These are phyloP conservation scores for Eristalis pertinax DNA, from an alignment of 2,888 invertebrate genomes.

Conservation along the genomic window DNA sequence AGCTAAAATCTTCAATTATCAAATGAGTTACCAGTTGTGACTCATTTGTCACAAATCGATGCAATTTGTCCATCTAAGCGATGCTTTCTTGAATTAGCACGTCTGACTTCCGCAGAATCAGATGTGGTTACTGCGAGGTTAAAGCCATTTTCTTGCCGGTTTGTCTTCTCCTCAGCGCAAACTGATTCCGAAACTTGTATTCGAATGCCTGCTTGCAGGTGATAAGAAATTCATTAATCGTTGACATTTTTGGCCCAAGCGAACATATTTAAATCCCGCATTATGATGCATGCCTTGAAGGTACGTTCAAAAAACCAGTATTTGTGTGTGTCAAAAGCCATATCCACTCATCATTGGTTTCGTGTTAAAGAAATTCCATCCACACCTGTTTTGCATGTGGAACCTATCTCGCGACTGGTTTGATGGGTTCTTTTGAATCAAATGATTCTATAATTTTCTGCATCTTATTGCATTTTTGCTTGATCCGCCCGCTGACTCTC, in stretches of 20 bases:
- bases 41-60: no score
- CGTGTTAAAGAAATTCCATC: background rate
- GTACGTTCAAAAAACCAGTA: background rate
- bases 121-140: background rate
- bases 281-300: background rate
- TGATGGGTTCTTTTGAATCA: conserved; percentile 11
- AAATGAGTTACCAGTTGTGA: no score
- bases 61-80: no score
- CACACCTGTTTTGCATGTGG: background rate
- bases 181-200: background rate
- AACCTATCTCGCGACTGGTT: background rate
- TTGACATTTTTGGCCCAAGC: background rate
- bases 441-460: background rate
- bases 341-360: background rate
- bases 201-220: background rate
- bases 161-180: background rate
- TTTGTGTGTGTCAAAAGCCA: background rate
- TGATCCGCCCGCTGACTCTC: background rate
- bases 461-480: conserved; percentile 10
- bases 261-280: background rate
- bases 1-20: no score
- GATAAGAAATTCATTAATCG: background rate
- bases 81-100: no score
- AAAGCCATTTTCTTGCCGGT: background rate
- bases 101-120: background rate